Evolutionary conservation across 2,797 vertebrate genomes (phyloP).

Genomic region (Sarcoramphus papa): DNA sequence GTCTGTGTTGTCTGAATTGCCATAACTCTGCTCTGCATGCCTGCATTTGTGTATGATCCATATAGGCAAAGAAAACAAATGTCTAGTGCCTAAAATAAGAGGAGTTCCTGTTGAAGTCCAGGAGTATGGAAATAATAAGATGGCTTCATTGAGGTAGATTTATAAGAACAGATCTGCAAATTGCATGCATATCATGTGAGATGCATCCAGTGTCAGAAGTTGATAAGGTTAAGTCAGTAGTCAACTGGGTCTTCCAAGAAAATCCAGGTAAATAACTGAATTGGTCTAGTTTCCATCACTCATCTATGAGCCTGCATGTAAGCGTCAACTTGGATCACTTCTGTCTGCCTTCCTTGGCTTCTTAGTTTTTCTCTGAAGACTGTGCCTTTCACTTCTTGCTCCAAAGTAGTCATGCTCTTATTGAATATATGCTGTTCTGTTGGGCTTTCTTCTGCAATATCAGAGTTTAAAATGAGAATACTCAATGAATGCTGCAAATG

Average conservation of each 20-base stretch:
- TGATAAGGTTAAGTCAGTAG: background rate
- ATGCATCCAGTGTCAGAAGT: background rate
- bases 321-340: background rate
- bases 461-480: background rate
- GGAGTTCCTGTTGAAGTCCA: background rate
- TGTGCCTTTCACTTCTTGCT: background rate
- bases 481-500: background rate
- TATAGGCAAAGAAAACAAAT: background rate
- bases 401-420: background rate
- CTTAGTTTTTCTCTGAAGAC: background rate
- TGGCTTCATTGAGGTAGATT: background rate
- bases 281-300: background rate
- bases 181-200: background rate
- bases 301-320: background rate
- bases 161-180: background rate
- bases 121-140: background rate
- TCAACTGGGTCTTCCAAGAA: background rate
- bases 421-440: background rate
- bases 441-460: background rate
- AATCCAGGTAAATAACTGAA: background rate
- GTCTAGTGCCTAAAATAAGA: background rate
- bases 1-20: background rate
- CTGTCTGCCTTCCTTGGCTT: background rate
- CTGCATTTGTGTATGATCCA: background rate
- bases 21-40: background rate